These are phyloP conservation scores for Alexandromys fortis DNA, from an alignment of 2,113 vertebrate genomes.

Conservation along the genomic window DNA sequence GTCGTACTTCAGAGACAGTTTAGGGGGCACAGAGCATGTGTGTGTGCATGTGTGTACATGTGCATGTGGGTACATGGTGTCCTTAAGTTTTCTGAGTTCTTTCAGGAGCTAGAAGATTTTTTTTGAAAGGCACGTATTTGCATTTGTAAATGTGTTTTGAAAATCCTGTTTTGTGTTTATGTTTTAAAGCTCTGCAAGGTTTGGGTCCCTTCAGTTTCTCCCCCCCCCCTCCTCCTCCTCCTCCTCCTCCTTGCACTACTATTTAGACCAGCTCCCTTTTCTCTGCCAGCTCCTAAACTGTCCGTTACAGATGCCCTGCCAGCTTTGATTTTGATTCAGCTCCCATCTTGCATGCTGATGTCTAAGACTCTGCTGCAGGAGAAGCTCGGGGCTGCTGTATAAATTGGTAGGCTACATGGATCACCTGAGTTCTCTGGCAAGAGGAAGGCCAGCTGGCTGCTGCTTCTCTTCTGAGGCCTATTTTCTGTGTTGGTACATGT, in stretches of 20 bases:
- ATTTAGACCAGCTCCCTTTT: not conserved
- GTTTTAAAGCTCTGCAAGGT: not conserved
- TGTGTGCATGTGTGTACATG: too few species aligned
- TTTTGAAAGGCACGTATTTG: not conserved
- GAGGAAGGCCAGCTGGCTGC: not conserved
- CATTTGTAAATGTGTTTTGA: not conserved
- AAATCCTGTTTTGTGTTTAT: not conserved
- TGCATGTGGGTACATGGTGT: too few species aligned
- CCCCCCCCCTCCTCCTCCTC: not conserved
- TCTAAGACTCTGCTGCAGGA: not conserved
- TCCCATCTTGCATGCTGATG: not conserved
- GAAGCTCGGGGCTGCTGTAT: not conserved
- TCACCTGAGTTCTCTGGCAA: too few species aligned
- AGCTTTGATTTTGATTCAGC: not conserved
- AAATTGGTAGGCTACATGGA: not conserved
- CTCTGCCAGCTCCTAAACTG: not conserved
- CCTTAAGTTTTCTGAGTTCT: not conserved
- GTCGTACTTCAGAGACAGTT: fast-evolving
- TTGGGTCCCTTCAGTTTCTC: not conserved
- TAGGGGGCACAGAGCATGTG: not conserved
- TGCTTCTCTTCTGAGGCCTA: not conserved
- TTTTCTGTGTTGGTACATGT: not conserved
- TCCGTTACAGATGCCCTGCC: not conserved
- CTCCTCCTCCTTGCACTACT: not conserved
- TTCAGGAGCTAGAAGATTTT: not conserved